Base-by-base conservation (phyloP, 92 coral and sea anemone genomes). In the Parazoanthus darwini region DNA sequence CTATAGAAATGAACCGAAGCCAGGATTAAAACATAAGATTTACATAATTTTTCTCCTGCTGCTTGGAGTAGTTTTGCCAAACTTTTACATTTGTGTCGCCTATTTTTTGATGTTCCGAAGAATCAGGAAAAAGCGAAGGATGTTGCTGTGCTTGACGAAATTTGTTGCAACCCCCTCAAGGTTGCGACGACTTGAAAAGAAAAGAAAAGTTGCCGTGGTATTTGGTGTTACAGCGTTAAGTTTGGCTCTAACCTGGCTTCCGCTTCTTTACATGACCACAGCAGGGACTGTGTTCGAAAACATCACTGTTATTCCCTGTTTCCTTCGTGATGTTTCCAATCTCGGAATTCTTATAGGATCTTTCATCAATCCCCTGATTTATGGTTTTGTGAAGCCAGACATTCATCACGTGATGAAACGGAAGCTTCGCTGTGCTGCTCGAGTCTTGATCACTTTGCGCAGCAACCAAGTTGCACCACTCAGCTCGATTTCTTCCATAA, bases 331-430 rank as follows among this genome's bases (percentile, higher is more conserved):
- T 10, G 54, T 63, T 14, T 58, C 85, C 9, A 81, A 37, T 59
- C 33, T 81, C 33, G 23, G 18, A 2, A 22, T 81, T 58, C 54
- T 81, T 8, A 26, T 81, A 6, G 74, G 22, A 37, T 58, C 85
- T 6, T n/a, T 59, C 6, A 29, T 59, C 15, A 81, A 81, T 10
- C 29, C 85, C 26, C 8, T 81, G n/a, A 36, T 59, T 15, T 59
- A 81, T 81, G 74, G 85, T 20, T 81, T 56, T 37, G 38, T 36
- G 74, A 81, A 81, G 35, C 72, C 85, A 5, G 85, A 81, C 71
- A 59, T 81, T 59, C 54, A 25, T 23, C 48, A 8, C 15, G 54
- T 35, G 3, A 20, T 22, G 51, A 58, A 37, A 36, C 37, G 50
- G 2, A 9, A 2, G 74, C 29, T 56, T 81, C 51, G 25, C 46